Evolutionary conservation across 2,888 invertebrate genomes (phyloP).

Genomic region (Sisyra terminalis): DNA sequence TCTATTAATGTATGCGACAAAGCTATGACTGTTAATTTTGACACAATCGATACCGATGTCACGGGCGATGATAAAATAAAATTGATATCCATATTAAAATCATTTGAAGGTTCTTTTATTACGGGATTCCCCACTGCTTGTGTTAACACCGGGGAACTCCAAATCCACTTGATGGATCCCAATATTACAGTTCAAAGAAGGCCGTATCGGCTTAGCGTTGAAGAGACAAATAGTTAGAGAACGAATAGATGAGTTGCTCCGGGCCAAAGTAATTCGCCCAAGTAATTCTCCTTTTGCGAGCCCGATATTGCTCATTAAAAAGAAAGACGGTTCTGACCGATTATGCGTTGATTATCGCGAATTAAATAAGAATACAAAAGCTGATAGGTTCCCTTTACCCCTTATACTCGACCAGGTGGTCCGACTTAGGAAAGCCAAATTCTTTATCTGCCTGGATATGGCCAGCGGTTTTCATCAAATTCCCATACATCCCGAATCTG

Average conservation of each 20-base stretch:
- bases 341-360: constrained; percentile 14
- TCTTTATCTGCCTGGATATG: constrained; percentile 12
- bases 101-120: too few relatives aligned
- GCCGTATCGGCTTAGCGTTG: constrained; percentile 10
- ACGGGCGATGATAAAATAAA: too few relatives aligned
- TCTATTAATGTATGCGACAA: too few relatives aligned
- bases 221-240: constrained; percentile 9
- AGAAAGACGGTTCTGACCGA: constrained; percentile 13
- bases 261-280: constrained; percentile 12
- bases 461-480: constrained; percentile 13
- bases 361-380: constrained; percentile 15
- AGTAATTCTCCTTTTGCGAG: constrained; percentile 14
- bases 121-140: too few relatives aligned
- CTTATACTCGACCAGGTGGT: constrained; percentile 14
- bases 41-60: constrained; percentile 5
- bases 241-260: constrained; percentile 9
- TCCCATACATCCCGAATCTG: constrained; percentile 7
- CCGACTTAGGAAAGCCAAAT: constrained; percentile 13
- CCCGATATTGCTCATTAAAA: constrained; percentile 13
- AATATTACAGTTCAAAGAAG: constrained; percentile 11
- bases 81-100: too few relatives aligned
- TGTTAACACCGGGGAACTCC: too few relatives aligned
- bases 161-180: constrained; percentile 1
- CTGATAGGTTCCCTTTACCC: constrained; percentile 15
- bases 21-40: too few relatives aligned